phyloP scores from a whole-genome alignment of 2,113 vertebrate species.

The Nothocercus nigrocapillus region DNA sequence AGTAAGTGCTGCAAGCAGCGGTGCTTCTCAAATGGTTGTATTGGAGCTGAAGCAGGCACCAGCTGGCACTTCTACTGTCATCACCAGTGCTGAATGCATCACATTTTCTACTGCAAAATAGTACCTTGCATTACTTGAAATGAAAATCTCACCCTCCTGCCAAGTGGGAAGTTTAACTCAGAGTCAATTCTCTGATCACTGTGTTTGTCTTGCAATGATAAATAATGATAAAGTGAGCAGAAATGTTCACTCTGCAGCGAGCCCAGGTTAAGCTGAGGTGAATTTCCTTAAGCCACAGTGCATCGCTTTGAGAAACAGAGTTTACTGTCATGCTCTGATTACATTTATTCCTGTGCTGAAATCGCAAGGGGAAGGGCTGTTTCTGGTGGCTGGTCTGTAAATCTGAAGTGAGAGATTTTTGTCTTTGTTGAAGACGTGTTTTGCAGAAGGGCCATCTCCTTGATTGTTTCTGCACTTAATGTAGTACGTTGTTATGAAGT shows the following conservation, averaged over 20 bases:
- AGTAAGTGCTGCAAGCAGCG: neutral
- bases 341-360: neutral
- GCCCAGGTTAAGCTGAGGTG: accelerated
- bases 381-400: neutral
- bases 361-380: accelerated
- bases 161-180: neutral
- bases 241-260: neutral
- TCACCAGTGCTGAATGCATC: neutral
- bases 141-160: neutral
- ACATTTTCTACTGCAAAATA: neutral
- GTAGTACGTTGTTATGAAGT: neutral
- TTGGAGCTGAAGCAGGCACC: neutral
- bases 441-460: neutral
- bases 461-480: neutral
- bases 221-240: neutral
- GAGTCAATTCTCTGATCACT: neutral
- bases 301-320: neutral
- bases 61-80: neutral
- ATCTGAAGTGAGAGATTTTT: accelerated
- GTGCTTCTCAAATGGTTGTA: neutral
- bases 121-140: neutral
- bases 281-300: neutral
- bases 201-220: neutral
- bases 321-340: neutral
- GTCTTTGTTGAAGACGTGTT: neutral